Conservation (phyloP, 2,797 vertebrate genomes). For the Spondyliosoma cantharus region DNA sequence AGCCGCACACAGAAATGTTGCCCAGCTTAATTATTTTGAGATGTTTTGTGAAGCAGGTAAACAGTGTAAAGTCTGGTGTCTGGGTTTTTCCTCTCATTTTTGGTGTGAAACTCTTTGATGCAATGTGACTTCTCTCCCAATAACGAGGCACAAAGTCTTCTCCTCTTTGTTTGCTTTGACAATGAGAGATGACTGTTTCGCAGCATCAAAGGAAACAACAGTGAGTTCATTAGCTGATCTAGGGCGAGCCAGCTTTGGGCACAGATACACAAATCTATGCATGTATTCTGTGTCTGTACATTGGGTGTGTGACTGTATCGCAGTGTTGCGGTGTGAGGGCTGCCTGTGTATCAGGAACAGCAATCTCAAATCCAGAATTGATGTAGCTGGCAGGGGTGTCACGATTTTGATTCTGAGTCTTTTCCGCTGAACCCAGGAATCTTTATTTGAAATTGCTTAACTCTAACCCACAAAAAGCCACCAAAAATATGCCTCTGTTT, state of each 20-base stretch:
- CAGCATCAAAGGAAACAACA: conserved; percentile 49
- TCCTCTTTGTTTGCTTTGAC: conserved; percentile 36
- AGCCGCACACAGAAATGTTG: conserved; percentile 20
- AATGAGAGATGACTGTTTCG: conserved; percentile 25
- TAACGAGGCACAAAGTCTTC: conserved; percentile 14
- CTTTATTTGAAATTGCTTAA: no score
- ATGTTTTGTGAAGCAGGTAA: conserved; percentile 45
- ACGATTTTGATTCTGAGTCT: no score
- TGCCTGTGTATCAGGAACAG: background rate
- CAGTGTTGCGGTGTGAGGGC: background rate
- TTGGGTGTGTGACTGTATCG: background rate
- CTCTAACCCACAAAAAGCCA: no score
- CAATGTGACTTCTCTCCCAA: conserved; percentile 35
- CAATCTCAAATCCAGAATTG: background rate
- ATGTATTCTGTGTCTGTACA: background rate
- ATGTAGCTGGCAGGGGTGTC: no score
- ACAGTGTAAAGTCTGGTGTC: conserved; percentile 41
- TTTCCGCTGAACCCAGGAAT: no score
- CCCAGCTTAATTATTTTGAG: conserved; percentile 31
- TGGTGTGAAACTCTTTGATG: conserved; percentile 41
- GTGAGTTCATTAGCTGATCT: conserved; percentile 38
- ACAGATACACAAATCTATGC: background rate
- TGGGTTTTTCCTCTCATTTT: conserved; percentile 18
- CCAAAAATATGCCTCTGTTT: no score
- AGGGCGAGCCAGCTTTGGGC: conserved; percentile 2